Evolutionary conservation across 2,797 vertebrate genomes (phyloP), one percentile per base, ranked within the genome.

Genomic region (Enteromius trimaculatus): DNA sequence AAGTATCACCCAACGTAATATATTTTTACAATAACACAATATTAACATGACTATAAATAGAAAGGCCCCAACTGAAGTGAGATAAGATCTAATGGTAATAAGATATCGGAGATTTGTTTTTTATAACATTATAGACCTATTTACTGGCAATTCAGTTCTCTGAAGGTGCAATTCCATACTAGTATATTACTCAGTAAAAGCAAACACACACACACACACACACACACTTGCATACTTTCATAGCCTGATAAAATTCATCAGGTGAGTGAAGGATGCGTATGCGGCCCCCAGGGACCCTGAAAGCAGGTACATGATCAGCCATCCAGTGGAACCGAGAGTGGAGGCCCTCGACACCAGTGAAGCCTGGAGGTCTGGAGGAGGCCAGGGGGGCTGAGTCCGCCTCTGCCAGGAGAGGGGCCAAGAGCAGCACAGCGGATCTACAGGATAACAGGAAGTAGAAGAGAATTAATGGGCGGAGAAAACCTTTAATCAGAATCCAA

Each of bases 361-460:
- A 96, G 0, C 96, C 92, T 0, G 93, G 88, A 49, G 91, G 89
- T 66, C 86, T 88, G 84, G 91, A 85, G 37, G 92, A 87, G 5
- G 89, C 92, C 1, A 90, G 88, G 3, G 95, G 93, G 51, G 92
- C 82, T 1, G 95, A 93, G 58, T 94, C 92, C 0, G 94, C 42
- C 58, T 97, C 95, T 0, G 95, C 96, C 84, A 99, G 92, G 69
- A 98, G 86, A 0, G 98, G 98, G 1, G 97, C 96, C 83, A 98
- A 83, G 26, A 99, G 94, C 60, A 98, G 91, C 94, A 97, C 94
- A 1, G 97, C 96, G 0, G 97, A 97, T 83, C 98, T 99, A 44
- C n/a, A 64, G 11, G 37, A 64, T 60, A 31, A 85, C 51, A 83
- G 42, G 62, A 76, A 68, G 62, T 21, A 29, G 0, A 9, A 60